Evolutionary conservation across 2,113 vertebrate genomes (phyloP).

Genomic region (Nestor notabilis): DNA sequence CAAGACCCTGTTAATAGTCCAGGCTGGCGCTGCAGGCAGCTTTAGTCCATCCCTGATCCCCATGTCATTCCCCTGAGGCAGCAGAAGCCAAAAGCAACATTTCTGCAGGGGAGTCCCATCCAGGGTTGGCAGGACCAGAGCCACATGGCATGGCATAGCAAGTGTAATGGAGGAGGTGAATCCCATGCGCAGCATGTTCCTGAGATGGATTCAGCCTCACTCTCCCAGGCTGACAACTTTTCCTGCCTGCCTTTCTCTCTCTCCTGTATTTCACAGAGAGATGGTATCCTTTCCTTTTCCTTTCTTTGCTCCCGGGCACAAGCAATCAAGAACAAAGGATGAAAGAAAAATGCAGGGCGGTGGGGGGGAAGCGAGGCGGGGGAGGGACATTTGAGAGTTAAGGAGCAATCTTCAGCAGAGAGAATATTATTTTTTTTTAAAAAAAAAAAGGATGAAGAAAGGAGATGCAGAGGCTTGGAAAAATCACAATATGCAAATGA

Average conservation of each 20-base stretch:
- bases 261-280: slow-evolving; percentile 54
- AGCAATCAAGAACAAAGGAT: slow-evolving; percentile 70
- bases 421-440: background rate
- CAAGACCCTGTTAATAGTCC: background rate
- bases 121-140: background rate
- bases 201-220: slow-evolving; percentile 38
- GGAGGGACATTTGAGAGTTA: slow-evolving; percentile 65
- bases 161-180: background rate
- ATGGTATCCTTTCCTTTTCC: slow-evolving; percentile 61
- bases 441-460: background rate
- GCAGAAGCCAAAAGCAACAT: slow-evolving; percentile 1
- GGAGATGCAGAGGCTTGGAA: slow-evolving; percentile 51
- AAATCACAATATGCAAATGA: slow-evolving; percentile 67
- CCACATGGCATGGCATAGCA: background rate
- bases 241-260: slow-evolving; percentile 43
- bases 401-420: slow-evolving; percentile 55
- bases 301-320: slow-evolving; percentile 66
- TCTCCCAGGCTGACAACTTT: slow-evolving; percentile 59
- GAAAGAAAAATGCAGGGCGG: slow-evolving; percentile 54
- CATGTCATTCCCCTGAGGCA: background rate
- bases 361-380: background rate
- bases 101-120: background rate
- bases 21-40: rapidly evolving
- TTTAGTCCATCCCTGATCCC: background rate
- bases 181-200: background rate